Conservation (phyloP, 2,113 vertebrate species). For the Notechis scutatus region DNA sequence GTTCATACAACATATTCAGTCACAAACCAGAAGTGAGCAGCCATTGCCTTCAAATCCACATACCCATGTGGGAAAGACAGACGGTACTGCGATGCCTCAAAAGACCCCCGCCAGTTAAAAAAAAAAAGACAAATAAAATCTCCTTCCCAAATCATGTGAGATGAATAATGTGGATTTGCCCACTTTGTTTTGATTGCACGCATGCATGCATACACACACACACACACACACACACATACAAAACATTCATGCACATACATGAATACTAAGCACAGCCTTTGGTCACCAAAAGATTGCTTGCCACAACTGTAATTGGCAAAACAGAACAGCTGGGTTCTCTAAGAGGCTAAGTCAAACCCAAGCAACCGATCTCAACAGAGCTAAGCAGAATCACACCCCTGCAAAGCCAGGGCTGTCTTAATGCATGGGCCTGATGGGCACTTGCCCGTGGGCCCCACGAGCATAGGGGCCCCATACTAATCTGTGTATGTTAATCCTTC, state of each 20-base stretch:
- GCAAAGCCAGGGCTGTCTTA: no score
- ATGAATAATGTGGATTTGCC: neutral
- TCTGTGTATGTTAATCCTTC: no score
- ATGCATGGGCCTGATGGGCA: no score
- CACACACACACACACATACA: neutral
- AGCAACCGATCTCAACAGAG: neutral
- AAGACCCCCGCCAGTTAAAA: neutral
- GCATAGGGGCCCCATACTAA: no score
- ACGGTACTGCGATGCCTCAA: neutral
- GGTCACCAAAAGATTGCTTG: neutral
- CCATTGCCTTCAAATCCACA: neutral
- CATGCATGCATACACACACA: neutral
- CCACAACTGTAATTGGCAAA: neutral
- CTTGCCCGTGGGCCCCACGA: no score
- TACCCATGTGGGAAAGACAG: neutral
- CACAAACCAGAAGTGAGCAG: neutral
- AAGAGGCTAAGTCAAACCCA: neutral
- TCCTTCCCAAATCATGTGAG: neutral
- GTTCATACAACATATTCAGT: neutral
- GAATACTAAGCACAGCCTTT: neutral
- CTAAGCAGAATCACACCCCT: neutral
- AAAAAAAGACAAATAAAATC: neutral
- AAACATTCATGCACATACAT: neutral
- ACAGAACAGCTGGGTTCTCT: neutral
- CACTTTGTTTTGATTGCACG: neutral